Percentiles rank a stretch among this genome's conserved stretches.
Conservation (phyloP, 2,888 invertebrate species). For the Ophion ellenae region DNA sequence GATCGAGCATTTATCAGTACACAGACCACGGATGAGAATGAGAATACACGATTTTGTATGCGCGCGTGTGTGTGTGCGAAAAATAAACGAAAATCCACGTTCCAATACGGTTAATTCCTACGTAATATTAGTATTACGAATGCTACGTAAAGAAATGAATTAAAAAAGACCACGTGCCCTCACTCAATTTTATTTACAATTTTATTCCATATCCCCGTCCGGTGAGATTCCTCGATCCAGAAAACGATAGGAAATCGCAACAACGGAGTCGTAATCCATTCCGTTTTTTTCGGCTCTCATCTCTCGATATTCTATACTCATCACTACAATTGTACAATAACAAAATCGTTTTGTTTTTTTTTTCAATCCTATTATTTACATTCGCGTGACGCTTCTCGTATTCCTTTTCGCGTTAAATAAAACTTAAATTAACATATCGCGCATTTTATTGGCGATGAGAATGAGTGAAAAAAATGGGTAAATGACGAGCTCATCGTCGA, state of each 20-base stretch:
- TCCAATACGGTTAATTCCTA: slow-evolving; percentile 17
- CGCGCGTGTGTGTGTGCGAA: slow-evolving; percentile 14
- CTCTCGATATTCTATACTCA: not conserved
- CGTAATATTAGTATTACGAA: slow-evolving; percentile 36
- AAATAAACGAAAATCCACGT: slow-evolving; percentile 24
- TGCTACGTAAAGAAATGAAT: slow-evolving; percentile 32
- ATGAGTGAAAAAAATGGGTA: not conserved
- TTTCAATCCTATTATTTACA: slow-evolving; percentile 30
- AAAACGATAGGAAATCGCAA: not conserved
- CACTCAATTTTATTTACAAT: slow-evolving; percentile 31
- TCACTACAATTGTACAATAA: not conserved
- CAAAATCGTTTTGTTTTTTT: slow-evolving; percentile 1
- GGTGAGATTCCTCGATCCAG: not conserved
- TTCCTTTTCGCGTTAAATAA: slow-evolving; percentile 3
- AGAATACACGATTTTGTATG: slow-evolving; percentile 5
- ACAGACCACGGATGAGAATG: not conserved
- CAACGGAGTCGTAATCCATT: not conserved
- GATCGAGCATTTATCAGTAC: not conserved
- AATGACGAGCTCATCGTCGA: not conserved
- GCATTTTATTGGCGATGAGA: slow-evolving; percentile 11
- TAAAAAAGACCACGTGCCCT: slow-evolving; percentile 42
- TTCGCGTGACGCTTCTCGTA: not conserved
- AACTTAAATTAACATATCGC: slow-evolving; percentile 10
- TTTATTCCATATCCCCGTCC: slow-evolving; percentile 3
- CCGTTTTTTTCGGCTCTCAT: not conserved